Percentiles rank a stretch among this genome's conserved stretches.
These are phyloP conservation scores for Poecilus cupreus DNA, from an alignment of 2,888 invertebrate species.

Conservation along the genomic window DNA sequence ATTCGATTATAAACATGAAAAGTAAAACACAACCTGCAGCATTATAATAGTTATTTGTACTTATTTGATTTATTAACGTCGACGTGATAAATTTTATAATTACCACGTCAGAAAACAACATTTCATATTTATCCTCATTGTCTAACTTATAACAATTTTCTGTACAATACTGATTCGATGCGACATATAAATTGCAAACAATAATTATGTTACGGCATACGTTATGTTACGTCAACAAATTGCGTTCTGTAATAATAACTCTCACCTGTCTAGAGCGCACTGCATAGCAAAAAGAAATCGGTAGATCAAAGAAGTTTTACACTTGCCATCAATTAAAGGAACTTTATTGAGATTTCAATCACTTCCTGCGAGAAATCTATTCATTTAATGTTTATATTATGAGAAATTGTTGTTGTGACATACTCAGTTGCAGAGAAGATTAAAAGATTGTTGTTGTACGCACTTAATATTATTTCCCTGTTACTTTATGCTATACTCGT, in stretches of 20 bases:
- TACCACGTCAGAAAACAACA: too few relatives aligned
- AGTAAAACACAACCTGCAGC: too few relatives aligned
- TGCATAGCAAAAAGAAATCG: not conserved
- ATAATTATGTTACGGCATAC: conserved; percentile 6
- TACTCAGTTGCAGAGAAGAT: not conserved
- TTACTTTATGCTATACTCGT: not conserved
- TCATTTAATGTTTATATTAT: not conserved
- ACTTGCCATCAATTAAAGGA: conserved; percentile 8
- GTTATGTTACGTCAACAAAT: conserved; percentile 4
- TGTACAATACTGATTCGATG: not conserved
- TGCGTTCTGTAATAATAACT: conserved; percentile 14
- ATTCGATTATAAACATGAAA: not conserved
- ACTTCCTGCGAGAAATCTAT: conserved; percentile 10
- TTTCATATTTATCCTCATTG: too few relatives aligned
- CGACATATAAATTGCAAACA: conserved; percentile 22
- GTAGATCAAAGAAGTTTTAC: not conserved
- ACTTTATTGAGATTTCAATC: not conserved
- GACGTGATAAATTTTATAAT: too few relatives aligned
- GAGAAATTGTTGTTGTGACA: conserved; percentile 1
- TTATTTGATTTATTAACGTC: too few relatives aligned
- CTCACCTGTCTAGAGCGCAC: not conserved
- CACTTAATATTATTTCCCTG: not conserved
- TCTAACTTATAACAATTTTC: too few relatives aligned
- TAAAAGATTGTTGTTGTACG: not conserved
- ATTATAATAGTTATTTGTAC: too few relatives aligned